Conservation (phyloP, 2,113 vertebrate species). For the Cololabis saira region DNA sequence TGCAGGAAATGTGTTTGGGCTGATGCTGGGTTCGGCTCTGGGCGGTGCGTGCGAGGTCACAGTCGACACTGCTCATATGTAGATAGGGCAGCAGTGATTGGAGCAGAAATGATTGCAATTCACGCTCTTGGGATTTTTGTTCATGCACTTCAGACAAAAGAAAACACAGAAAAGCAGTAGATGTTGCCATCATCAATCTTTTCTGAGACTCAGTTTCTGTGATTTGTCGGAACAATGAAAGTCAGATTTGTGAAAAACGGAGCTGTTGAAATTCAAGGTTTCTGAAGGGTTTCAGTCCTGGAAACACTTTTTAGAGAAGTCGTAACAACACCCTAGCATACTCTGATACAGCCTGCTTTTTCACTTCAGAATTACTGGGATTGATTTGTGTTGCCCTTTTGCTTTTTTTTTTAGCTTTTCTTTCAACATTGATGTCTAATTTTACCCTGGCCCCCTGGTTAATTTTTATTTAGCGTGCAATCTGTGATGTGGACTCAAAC, state of each 20-base stretch:
- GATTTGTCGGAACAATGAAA: conserved; percentile 75
- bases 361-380: too few species aligned
- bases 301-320: not conserved
- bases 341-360: too few species aligned
- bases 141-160: conserved; percentile 37
- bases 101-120: conserved; percentile 49
- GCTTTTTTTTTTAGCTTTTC: too few species aligned
- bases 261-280: conserved; percentile 44
- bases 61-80: conserved; percentile 42
- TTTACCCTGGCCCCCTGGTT: too few species aligned
- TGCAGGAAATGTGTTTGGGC: conserved; percentile 20
- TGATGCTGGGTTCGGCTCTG: conserved; percentile 38
- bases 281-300: not conserved
- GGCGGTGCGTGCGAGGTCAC: conserved; percentile 39
- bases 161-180: conserved; percentile 41
- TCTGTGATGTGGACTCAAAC: too few species aligned
- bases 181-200: conserved; percentile 77
- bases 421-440: too few species aligned
- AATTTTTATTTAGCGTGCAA: too few species aligned
- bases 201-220: conserved; percentile 57
- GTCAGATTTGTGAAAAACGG: conserved; percentile 47
- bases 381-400: too few species aligned
- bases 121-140: conserved; percentile 37
- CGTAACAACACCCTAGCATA: not conserved
- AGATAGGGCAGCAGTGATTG: conserved; percentile 44